Conservation (phyloP, 2,797 vertebrate species). For the Anguilla anguilla region DNA sequence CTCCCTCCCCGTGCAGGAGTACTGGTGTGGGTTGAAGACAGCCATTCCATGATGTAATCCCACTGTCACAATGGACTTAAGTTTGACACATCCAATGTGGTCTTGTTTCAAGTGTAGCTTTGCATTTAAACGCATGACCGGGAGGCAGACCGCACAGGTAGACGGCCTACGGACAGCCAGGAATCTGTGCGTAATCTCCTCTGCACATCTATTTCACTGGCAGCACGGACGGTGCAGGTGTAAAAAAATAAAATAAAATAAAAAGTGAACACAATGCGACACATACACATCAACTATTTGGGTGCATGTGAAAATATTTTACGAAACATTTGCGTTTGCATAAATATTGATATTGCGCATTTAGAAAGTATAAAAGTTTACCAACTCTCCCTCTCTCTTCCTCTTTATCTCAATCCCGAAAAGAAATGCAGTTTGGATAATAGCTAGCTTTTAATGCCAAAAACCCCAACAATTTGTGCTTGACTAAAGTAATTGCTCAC, state of each 20-base stretch:
- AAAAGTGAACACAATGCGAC: not conserved
- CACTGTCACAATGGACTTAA: constrained; percentile 13
- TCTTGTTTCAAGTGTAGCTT: constrained; percentile 17
- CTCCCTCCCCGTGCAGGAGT: not conserved
- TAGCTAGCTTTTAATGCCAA: not conserved
- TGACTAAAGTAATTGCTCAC: not conserved
- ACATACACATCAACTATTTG: not conserved
- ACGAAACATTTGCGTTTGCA: not conserved
- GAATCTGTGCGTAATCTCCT: not conserved
- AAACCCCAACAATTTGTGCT: not conserved
- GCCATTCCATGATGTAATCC: constrained; percentile 30
- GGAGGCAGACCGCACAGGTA: constrained; percentile 36
- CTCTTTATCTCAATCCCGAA: not conserved
- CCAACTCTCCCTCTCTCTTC: not conserved
- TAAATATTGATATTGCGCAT: not conserved
- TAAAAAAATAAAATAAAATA: not conserved
- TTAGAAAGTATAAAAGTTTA: not conserved
- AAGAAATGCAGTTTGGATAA: not conserved
- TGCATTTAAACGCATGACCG: constrained; percentile 6
- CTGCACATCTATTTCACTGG: not conserved
- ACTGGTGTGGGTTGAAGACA: not conserved
- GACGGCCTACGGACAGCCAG: constrained; percentile 57
- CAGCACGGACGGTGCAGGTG: too few species aligned
- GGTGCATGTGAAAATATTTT: not conserved
- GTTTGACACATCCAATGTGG: not conserved